Evolutionary conservation across 2,113 vertebrate species (phyloP).

Genomic region (Ranitomeya imitator): DNA sequence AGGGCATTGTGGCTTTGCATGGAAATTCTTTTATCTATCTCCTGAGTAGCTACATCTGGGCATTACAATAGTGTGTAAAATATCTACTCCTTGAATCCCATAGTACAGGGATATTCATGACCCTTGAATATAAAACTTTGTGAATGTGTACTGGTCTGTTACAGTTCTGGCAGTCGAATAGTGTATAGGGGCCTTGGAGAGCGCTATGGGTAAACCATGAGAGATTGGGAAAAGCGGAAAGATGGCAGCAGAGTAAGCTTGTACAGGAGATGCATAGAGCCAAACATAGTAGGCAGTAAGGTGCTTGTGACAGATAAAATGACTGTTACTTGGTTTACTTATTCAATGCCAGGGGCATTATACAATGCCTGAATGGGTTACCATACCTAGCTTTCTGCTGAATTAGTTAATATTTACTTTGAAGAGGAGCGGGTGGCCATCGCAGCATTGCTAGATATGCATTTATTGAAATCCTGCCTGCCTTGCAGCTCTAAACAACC

Average conservation of each 20-base stretch:
- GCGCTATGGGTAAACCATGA: constrained; percentile 1
- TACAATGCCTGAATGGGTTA: neutral
- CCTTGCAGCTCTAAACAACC: constrained; percentile 26
- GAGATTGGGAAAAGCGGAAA: neutral
- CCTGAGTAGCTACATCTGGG: neutral
- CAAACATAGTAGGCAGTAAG: constrained; percentile 11
- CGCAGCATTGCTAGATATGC: constrained; percentile 1
- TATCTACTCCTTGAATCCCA: neutral
- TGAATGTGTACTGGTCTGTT: neutral
- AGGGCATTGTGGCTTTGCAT: too few relatives aligned
- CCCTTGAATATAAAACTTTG: neutral
- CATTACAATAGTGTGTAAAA: neutral
- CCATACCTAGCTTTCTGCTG: neutral
- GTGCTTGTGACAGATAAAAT: constrained; percentile 36
- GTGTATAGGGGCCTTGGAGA: neutral
- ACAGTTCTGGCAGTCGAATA: neutral
- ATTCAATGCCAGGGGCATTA: neutral
- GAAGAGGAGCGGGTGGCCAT: neutral
- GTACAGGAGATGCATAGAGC: constrained; percentile 11
- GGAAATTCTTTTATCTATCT: neutral
- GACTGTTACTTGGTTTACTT: neutral
- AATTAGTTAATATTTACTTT: constrained; percentile 24
- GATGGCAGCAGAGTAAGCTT: constrained; percentile 11
- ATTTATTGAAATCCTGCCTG: constrained; percentile 41
- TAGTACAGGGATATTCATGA: neutral